Conservation (phyloP, 1,140 invertebrate genomes). For the Tenebrio molitor region DNA sequence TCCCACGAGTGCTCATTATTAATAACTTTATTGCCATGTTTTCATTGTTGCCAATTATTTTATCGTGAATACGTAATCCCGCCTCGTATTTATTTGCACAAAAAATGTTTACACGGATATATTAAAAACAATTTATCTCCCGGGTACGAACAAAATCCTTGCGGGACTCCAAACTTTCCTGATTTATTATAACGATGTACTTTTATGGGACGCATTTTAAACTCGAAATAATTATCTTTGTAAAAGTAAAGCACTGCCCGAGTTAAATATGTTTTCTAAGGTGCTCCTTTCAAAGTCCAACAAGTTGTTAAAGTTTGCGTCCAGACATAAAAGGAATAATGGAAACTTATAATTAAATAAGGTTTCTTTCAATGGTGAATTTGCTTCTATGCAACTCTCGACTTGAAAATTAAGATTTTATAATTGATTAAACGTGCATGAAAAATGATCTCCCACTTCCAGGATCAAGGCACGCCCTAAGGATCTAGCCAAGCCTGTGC, state of each 20-base stretch:
- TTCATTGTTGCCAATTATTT: constrained; percentile 9
- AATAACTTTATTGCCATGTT: constrained; percentile 21
- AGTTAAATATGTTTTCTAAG: constrained; percentile 29
- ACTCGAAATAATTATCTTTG: constrained; percentile 10
- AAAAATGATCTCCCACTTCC: background rate
- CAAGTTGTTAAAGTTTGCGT: constrained; percentile 25
- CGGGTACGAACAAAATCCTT: background rate
- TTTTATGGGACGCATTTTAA: constrained; percentile 4
- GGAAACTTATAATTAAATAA: constrained; percentile 31
- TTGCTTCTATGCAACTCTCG: background rate
- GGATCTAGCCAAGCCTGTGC: background rate
- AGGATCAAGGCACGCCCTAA: background rate
- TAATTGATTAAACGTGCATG: constrained; percentile 1
- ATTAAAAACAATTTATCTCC: constrained; percentile 20
- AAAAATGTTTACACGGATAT: constrained; percentile 27
- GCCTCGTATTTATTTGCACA: background rate
- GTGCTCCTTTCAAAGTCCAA: constrained; percentile 11
- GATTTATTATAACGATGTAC: constrained; percentile 9
- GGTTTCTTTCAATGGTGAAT: constrained; percentile 19
- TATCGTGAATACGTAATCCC: constrained; percentile 4
- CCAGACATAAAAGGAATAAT: background rate
- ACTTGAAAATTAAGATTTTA: constrained; percentile 12
- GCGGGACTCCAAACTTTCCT: background rate
- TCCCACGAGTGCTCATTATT: background rate
- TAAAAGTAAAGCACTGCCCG: background rate